Evolutionary conservation across 2,797 vertebrate species (phyloP).

Genomic region (Bradypodion ventrale): DNA sequence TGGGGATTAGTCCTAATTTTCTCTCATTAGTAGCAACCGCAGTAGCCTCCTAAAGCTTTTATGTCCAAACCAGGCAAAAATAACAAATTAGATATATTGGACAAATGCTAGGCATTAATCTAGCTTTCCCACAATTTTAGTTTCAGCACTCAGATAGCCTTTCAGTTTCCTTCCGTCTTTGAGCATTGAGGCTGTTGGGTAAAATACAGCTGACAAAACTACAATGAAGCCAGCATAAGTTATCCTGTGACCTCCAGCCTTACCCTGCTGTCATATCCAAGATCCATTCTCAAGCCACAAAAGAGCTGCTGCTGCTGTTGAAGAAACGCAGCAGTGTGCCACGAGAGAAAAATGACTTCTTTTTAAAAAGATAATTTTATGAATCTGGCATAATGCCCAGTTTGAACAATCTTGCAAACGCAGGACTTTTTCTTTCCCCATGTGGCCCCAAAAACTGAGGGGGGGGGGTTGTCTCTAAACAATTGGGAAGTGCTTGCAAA

Average conservation of each 20-base stretch:
- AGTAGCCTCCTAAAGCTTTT: slow-evolving; percentile 10
- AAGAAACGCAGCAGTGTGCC: slow-evolving; percentile 44
- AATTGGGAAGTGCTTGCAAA: slow-evolving; percentile 49
- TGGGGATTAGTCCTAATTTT: not conserved
- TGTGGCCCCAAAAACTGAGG: rapidly evolving
- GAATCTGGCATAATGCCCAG: slow-evolving; percentile 23
- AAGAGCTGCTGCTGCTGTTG: slow-evolving; percentile 49
- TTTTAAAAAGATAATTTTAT: slow-evolving; percentile 35
- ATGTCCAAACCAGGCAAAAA: not conserved
- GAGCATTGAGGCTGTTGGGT: slow-evolving; percentile 35
- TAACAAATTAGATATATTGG: slow-evolving; percentile 18
- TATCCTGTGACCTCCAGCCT: slow-evolving; percentile 54
- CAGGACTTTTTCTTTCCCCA: not conserved
- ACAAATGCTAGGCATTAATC: slow-evolving; percentile 4
- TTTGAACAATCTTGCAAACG: not conserved
- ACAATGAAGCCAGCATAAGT: slow-evolving; percentile 39
- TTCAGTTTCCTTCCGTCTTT: not conserved
- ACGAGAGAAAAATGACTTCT: slow-evolving; percentile 41
- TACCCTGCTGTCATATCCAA: slow-evolving; percentile 51
- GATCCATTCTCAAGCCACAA: slow-evolving; percentile 51
- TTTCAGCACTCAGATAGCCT: not conserved
- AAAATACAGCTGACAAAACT: slow-evolving; percentile 47
- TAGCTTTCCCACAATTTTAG: not conserved
- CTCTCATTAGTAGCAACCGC: not conserved
- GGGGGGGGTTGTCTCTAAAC: not conserved